Base-by-base conservation (phyloP, 53 echinoderm and acorn worm genomes). In the Paracentrotus lividus region DNA sequence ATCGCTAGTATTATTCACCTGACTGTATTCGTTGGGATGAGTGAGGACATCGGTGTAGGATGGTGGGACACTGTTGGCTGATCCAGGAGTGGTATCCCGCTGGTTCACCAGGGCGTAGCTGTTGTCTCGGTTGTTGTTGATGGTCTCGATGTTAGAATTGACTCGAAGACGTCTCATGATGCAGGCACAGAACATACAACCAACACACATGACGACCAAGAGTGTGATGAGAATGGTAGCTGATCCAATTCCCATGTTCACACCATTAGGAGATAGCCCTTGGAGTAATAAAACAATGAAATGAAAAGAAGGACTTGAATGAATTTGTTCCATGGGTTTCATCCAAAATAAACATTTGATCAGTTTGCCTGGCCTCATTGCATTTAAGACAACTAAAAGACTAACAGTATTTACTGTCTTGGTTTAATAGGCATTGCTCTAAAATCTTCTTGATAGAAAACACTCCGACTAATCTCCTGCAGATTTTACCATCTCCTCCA, bases 101-200 rank as follows among this genome's bases (percentile, higher is more conserved):
- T 92, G 92, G 42, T 81, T 78, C 2, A 92, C 92, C 38, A 78
- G 0, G 24, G 57, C 33, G 60, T 81, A 92, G 40, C 34, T 78
- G 84, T 81, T 92, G 58, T 53, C 92, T 49, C 40, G 43, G 84
- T 81, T 92, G 81, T 92, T 78, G 91, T 69, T 75, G 52, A 75
- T 20, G 52, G 51, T 91, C 26, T 78, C 81, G 4, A 57, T 26
- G 84, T 57, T 81, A 5, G 92, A 54, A 81, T 81, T 92, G 84
- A 77, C 92, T 13, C 92, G 92, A 6, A 92, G 38, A 15, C 92
- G 92, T 33, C 92, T 53, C 92, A 92, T 77, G 81, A 92, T 40
- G 44, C 92, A 92, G 8, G 92, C 92, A 42, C 92, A 92, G 81
- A 92, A 78, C 92, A 92, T 92, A 54, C 92, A 92, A 40, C 92